These are phyloP conservation scores for Parapsyche elsis DNA, from an alignment of 1,140 invertebrate species.

Conservation along the genomic window DNA sequence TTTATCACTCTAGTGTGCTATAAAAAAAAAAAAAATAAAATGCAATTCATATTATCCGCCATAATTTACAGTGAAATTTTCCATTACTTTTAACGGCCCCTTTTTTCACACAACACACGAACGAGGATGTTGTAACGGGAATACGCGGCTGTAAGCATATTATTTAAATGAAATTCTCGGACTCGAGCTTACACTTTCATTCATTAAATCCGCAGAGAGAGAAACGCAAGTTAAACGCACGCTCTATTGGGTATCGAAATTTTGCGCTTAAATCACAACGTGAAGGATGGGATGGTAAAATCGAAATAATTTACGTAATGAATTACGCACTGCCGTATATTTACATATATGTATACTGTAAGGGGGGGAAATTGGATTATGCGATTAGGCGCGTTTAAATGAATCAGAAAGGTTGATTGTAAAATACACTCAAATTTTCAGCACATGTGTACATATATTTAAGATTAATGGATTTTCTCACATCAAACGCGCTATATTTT, in stretches of 20 bases:
- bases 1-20: neutral
- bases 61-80: too few relatives aligned
- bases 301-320: conserved; percentile 24
- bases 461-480: too few relatives aligned
- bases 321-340: neutral
- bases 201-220: neutral
- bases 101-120: too few relatives aligned
- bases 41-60: too few relatives aligned
- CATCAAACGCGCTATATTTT: neutral
- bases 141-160: too few relatives aligned
- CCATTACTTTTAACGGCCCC: too few relatives aligned
- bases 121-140: too few relatives aligned
- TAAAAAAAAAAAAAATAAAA: too few relatives aligned
- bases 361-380: neutral
- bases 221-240: neutral
- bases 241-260: conserved; percentile 15
- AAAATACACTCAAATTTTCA: too few relatives aligned
- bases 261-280: neutral
- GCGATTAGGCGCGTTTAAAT: neutral
- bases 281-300: conserved; percentile 9
- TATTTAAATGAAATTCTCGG: conserved; percentile 1
- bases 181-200: too few relatives aligned
- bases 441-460: too few relatives aligned
- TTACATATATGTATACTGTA: neutral
- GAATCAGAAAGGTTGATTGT: too few relatives aligned